Conservation (phyloP, 2,113 vertebrate species). For the Amphiprion ocellaris region DNA sequence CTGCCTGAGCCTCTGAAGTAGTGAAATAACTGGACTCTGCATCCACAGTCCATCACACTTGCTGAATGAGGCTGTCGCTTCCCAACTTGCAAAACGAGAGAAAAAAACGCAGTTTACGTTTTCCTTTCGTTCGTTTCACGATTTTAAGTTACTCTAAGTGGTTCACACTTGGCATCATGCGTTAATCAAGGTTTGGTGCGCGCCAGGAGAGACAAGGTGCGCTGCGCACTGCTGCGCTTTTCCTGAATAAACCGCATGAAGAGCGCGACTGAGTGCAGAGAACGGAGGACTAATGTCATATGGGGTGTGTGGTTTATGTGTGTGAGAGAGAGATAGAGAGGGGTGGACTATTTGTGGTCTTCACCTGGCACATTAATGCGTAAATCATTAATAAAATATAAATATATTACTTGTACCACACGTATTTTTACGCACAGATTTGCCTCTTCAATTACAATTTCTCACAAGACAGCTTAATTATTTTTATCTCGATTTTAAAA, state of each 20-base stretch:
- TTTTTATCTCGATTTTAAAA: neutral
- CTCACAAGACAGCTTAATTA: neutral
- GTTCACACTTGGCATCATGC: conserved; percentile 14
- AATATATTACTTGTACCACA: neutral
- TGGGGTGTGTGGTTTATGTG: conserved; percentile 5
- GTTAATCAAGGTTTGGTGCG: conserved; percentile 14
- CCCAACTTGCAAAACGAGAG: neutral
- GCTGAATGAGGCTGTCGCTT: conserved; percentile 1
- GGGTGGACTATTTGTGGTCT: too few relatives aligned
- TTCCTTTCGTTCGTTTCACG: neutral
- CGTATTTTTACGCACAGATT: neutral
- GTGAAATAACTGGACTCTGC: conserved; percentile 6
- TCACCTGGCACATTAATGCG: too few relatives aligned
- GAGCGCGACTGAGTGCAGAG: conserved; percentile 34
- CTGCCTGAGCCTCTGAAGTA: neutral
- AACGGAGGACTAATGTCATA: conserved; percentile 38
- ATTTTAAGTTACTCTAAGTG: neutral
- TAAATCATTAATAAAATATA: neutral
- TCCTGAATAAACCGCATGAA: conserved; percentile 27
- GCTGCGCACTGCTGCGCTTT: conserved; percentile 38
- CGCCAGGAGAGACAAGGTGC: conserved; percentile 17
- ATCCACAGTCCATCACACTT: conserved; percentile 31
- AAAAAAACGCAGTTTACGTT: neutral
- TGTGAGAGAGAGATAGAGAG: neutral
- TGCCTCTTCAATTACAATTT: neutral